Evolutionary conservation across 1,140 invertebrate genomes (phyloP).

Genomic region (Zaprionus taronus): DNA sequence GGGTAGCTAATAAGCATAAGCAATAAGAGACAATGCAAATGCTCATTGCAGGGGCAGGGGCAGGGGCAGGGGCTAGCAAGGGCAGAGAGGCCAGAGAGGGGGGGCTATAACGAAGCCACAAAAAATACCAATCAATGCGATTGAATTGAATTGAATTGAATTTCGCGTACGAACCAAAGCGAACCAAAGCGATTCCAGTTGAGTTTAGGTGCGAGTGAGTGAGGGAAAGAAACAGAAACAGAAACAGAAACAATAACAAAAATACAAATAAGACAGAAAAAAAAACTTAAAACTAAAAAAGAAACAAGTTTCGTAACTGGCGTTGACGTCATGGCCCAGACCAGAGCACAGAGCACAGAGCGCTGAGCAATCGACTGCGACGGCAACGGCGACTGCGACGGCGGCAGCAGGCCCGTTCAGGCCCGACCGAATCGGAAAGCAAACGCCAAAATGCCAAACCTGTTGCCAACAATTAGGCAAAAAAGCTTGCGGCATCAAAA

Average conservation of each 20-base stretch:
- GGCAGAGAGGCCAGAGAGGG: slow-evolving; percentile 32
- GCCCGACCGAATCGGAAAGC: slow-evolving; percentile 66
- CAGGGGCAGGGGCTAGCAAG: slow-evolving; percentile 24
- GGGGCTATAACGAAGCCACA: slow-evolving; percentile 42
- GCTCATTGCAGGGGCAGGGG: slow-evolving; percentile 5
- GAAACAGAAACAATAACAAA: slow-evolving; percentile 39
- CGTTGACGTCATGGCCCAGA: slow-evolving; percentile 78
- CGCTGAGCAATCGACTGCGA: background rate
- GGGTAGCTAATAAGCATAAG: slow-evolving; percentile 57
- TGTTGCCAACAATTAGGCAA: slow-evolving; percentile 79
- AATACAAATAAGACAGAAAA: slow-evolving; percentile 39
- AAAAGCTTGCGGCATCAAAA: slow-evolving; percentile 67
- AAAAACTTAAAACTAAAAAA: slow-evolving; percentile 63
- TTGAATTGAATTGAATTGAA: slow-evolving; percentile 75
- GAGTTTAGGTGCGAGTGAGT: slow-evolving; percentile 18
- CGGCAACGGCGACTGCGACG: background rate
- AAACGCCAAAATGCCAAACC: slow-evolving; percentile 63
- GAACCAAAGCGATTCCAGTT: slow-evolving; percentile 42
- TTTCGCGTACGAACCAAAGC: slow-evolving; percentile 66
- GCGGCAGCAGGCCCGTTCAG: slow-evolving; percentile 7
- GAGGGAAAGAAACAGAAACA: slow-evolving; percentile 19
- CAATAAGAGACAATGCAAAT: slow-evolving; percentile 66
- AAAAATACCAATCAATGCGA: slow-evolving; percentile 64
- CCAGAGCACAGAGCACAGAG: slow-evolving; percentile 31
- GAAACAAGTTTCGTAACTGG: slow-evolving; percentile 83